phyloP scores from a whole-genome alignment of 1,140 invertebrate species.

The Sminthurinus signatus region DNA sequence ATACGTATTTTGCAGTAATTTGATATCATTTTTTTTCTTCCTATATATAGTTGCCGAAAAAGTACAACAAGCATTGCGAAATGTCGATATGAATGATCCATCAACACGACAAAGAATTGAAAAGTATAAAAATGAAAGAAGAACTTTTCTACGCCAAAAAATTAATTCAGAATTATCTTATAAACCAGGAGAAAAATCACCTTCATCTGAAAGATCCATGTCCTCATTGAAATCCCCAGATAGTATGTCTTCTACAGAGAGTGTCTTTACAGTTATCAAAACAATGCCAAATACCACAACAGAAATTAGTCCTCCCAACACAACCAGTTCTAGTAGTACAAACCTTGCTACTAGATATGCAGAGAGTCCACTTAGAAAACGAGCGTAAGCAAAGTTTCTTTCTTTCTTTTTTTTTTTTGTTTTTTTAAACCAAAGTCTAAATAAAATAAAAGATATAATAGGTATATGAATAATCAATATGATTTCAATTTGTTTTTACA shows the following conservation, averaged over 20 bases:
- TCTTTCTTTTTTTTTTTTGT: too few species aligned
- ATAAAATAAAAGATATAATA: too few species aligned
- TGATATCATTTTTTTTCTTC: neutral
- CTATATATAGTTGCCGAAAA: constrained; percentile 33
- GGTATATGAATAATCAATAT: too few species aligned
- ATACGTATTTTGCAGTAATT: neutral
- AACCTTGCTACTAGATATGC: too few species aligned
- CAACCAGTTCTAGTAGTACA: too few species aligned
- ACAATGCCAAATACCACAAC: constrained; percentile 44
- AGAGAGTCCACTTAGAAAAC: too few species aligned
- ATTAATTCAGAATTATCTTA: constrained; percentile 68
- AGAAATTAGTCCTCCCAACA: too few species aligned
- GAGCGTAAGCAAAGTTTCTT: too few species aligned
- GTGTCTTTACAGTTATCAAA: constrained; percentile 38
- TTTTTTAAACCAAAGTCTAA: too few species aligned
- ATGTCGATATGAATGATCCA: constrained; percentile 52
- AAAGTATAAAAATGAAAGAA: constrained; percentile 84
- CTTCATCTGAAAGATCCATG: constrained; percentile 33
- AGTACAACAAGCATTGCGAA: constrained; percentile 35
- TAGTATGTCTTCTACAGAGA: constrained; percentile 17
- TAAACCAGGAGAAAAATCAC: constrained; percentile 50
- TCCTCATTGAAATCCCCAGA: constrained; percentile 20
- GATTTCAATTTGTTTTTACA: too few species aligned
- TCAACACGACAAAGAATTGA: constrained; percentile 69
- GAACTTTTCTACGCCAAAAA: constrained; percentile 75